phyloP scores from a whole-genome alignment of 2,113 vertebrate species.

The Lepisosteus oculatus region DNA sequence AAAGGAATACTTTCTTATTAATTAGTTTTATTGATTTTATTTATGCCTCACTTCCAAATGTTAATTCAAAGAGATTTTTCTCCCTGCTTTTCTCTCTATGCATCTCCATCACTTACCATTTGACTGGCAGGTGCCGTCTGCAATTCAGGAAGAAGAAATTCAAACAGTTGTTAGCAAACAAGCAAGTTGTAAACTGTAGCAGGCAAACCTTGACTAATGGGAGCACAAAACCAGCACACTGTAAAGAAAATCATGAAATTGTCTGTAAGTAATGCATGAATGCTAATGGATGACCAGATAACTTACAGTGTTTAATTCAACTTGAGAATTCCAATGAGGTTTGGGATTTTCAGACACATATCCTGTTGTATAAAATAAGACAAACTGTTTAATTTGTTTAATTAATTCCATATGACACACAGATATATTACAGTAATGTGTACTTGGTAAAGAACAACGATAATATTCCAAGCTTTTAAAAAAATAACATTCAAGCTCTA shows the following conservation, averaged over 20 bases:
- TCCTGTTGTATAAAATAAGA: no score
- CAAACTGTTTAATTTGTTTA: no score
- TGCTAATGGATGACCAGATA: slow-evolving; percentile 33
- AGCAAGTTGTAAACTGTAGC: slow-evolving; percentile 10
- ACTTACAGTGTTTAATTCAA: slow-evolving; percentile 21
- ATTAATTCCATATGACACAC: no score
- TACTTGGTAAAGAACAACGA: no score
- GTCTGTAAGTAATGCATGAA: slow-evolving; percentile 43
- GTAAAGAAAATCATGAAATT: slow-evolving; percentile 44
- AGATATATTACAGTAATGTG: no score
- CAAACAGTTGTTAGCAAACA: slow-evolving; percentile 63
- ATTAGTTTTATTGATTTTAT: not conserved
- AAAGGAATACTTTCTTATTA: not conserved
- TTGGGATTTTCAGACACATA: no score
- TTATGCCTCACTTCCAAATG: slow-evolving; percentile 20
- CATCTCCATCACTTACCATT: slow-evolving; percentile 29
- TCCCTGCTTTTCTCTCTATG: slow-evolving; percentile 5
- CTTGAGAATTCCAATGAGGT: no score
- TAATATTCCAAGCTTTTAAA: no score
- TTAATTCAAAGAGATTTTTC: slow-evolving; percentile 26
- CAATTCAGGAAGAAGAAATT: slow-evolving; percentile 54
- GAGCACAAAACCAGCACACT: slow-evolving; percentile 30
- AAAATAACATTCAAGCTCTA: no score
- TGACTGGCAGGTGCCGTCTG: slow-evolving; percentile 56
- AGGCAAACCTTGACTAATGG: slow-evolving; percentile 57